Conservation (phyloP, 1,140 invertebrate genomes). For the Geopemphigus sp. region DNA sequence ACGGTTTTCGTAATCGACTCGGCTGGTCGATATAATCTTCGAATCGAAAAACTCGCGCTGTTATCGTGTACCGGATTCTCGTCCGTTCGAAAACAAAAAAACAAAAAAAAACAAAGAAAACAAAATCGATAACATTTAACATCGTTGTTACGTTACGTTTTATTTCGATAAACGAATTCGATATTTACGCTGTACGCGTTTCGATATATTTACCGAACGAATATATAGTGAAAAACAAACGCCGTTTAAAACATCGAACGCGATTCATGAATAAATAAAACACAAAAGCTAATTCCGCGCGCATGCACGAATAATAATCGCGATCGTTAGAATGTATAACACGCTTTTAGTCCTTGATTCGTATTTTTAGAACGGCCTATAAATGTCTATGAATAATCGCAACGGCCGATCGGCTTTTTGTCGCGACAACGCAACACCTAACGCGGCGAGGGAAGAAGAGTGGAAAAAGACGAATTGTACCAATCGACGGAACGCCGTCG, state of each 20-base stretch:
- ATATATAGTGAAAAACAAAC: no score
- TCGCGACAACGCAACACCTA: background rate
- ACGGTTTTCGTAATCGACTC: no score
- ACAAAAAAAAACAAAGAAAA: no score
- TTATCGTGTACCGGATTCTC: no score
- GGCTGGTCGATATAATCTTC: no score
- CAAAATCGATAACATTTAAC: no score
- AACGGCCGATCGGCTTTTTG: slow-evolving; percentile 2
- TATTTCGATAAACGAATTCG: background rate
- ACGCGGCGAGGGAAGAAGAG: background rate
- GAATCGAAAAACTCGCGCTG: no score
- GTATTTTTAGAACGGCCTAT: slow-evolving; percentile 31
- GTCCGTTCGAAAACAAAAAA: no score
- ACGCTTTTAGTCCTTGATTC: slow-evolving; percentile 10
- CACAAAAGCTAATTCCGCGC: background rate
- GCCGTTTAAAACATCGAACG: no score
- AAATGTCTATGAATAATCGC: slow-evolving; percentile 30
- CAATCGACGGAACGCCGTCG: background rate
- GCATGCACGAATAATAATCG: background rate
- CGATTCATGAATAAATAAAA: background rate
- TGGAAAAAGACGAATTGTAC: background rate
- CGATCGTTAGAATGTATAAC: slow-evolving; percentile 7
- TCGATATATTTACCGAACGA: no score
- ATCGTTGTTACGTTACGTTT: background rate
- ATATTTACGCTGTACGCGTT: no score